Evolutionary conservation across 2,113 vertebrate species (phyloP).

Genomic region (Crotalus horridus): DNA sequence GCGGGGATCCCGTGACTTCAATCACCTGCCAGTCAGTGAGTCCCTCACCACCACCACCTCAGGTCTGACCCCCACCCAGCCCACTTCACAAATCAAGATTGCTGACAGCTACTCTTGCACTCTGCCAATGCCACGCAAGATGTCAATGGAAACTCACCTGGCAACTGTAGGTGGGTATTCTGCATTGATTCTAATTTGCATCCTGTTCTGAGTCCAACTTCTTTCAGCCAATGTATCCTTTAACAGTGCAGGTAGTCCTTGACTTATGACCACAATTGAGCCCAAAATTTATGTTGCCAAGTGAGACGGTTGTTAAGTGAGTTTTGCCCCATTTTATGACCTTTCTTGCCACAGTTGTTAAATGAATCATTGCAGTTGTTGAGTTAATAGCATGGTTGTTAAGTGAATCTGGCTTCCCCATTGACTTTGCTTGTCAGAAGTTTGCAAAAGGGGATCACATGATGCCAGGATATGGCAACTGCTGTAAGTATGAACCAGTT

Average conservation of each 20-base stretch:
- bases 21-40: slow-evolving; percentile 15
- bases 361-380: not conserved
- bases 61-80: slow-evolving; percentile 2
- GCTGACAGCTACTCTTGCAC: slow-evolving; percentile 74
- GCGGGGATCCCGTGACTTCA: slow-evolving; percentile 4
- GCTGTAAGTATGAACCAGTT: not conserved
- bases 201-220: too few relatives aligned
- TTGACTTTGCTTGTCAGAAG: not conserved
- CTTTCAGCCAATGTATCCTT: not conserved
- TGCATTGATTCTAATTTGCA: not conserved
- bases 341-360: not conserved
- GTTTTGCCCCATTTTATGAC: not conserved
- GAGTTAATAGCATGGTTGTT: not conserved
- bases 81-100: slow-evolving; percentile 50
- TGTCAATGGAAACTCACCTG: slow-evolving; percentile 67
- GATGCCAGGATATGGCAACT: not conserved
- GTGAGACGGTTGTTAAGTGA: not conserved
- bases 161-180: slow-evolving; percentile 67
- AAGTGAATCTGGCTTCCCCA: not conserved
- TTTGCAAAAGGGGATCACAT: not conserved
- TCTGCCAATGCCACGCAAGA: slow-evolving; percentile 75
- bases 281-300: not conserved
- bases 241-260: not conserved
- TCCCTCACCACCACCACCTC: not conserved
- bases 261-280: not conserved